Conservation (phyloP, 2,888 invertebrate genomes). For the Amiota mariae region DNA sequence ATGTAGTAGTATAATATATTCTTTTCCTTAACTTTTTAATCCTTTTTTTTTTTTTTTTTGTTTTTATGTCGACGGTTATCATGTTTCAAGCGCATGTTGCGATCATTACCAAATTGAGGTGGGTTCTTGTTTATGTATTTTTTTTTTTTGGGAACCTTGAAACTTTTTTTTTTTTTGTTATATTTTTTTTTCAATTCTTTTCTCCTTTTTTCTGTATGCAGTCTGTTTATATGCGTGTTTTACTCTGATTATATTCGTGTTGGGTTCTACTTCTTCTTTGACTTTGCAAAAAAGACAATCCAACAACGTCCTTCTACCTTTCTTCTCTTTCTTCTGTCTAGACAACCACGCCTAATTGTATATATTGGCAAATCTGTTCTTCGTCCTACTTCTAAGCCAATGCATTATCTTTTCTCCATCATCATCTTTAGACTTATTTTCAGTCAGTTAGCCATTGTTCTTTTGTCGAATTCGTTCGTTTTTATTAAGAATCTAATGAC, state of each 20-base stretch:
- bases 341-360: slow-evolving; percentile 62
- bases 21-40: slow-evolving; percentile 36
- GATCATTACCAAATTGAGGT: slow-evolving; percentile 1
- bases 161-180: slow-evolving; percentile 11
- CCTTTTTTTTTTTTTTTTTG: slow-evolving; percentile 27
- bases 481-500: neutral
- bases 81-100: slow-evolving; percentile 64
- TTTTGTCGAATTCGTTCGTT: slow-evolving; percentile 25
- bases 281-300: too few relatives aligned
- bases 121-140: too few relatives aligned
- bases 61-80: slow-evolving; percentile 45
- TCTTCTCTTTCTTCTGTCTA: slow-evolving; percentile 48
- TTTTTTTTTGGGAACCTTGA: slow-evolving; percentile 30
- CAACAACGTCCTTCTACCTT: too few relatives aligned
- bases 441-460: slow-evolving; percentile 22
- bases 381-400: too few relatives aligned
- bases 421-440: slow-evolving; percentile 41
- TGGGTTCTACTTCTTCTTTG: neutral
- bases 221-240: slow-evolving; percentile 55
- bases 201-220: slow-evolving; percentile 3
- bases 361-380: slow-evolving; percentile 34
- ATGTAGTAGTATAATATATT: too few relatives aligned
- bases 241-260: slow-evolving; percentile 52
- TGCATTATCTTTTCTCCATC: slow-evolving; percentile 44
- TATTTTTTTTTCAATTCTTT: slow-evolving; percentile 36